Percentiles rank a stretch among this genome's conserved stretches.
These are phyloP conservation scores for Tetramorium bicarinatum DNA, from an alignment of 2,888 invertebrate species.

Conservation along the genomic window DNA sequence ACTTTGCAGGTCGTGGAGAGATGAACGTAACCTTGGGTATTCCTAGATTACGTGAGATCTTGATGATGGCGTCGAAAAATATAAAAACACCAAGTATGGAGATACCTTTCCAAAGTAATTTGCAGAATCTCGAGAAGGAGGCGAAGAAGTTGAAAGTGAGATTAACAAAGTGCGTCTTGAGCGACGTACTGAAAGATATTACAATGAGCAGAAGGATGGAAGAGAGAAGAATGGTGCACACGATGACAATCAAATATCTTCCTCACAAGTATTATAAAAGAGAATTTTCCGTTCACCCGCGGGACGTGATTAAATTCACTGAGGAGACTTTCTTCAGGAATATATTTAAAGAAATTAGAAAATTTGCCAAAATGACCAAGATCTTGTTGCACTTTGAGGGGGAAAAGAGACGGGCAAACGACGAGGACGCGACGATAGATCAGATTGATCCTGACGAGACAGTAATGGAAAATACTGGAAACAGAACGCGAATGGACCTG, in stretches of 20 bases:
- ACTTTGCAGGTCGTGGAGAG: conserved; percentile 99
- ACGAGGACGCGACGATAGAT: conserved; percentile 82
- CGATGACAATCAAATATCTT: conserved; percentile 91
- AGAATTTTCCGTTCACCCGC: conserved; percentile 91
- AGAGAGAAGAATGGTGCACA: conserved; percentile 88
- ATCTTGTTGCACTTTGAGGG: conserved; percentile 86
- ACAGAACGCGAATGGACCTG: conserved; percentile 65
- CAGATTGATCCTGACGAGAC: conserved; percentile 84
- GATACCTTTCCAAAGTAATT: conserved; percentile 91
- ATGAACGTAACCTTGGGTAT: conserved; percentile 99
- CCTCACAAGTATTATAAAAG: conserved; percentile 92
- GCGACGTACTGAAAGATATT: conserved; percentile 92
- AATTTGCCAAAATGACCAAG: conserved; percentile 88
- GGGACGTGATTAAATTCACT: conserved; percentile 91
- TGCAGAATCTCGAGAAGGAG: conserved; percentile 87
- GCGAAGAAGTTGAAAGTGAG: conserved; percentile 91
- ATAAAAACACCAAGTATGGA: conserved; percentile 99
- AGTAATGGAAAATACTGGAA: neutral
- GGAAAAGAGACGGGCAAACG: conserved; percentile 81
- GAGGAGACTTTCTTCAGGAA: conserved; percentile 91
- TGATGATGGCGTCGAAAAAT: conserved; percentile 97
- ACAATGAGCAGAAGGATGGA: conserved; percentile 89
- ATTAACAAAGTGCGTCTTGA: conserved; percentile 92
- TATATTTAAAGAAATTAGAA: conserved; percentile 89
- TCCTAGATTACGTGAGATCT: conserved; percentile 97